Base-by-base conservation (phyloP, 2,113 vertebrate species). In the Galemys pyrenaicus region DNA sequence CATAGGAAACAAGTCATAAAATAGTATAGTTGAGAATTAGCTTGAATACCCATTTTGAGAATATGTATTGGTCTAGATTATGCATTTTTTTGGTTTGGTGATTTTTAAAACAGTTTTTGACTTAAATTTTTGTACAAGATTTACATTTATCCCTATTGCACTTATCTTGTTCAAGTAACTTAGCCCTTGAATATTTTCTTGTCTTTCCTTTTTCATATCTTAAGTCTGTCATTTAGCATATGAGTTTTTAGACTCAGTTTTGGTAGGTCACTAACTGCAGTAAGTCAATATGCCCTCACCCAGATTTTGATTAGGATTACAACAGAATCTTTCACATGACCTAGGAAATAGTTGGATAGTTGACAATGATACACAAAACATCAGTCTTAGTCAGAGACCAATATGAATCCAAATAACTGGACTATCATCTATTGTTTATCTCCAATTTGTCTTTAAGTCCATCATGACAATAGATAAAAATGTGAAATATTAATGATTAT, bases 401-500 rank as follows among this genome's bases (percentile, higher is more conserved):
- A 12, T 51, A 54, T 11, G 6, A 74, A 32, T 16, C 9, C 17
- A 58, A 79, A 44, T 26, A 71, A 58, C 15, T 37, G 1, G 32
- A 41, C 11, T 68, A 32, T 24, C 11, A 81, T 30, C 19, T 51
- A 39, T 9, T 62, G 5, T 3, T 51, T 73, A 44, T 70, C 58
- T 70, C 64, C 30, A 41, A 32, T 82, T 89, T 84, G 9, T 65
- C 22, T 37, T 41, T 85, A 70, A 81, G 9, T 13, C 12, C 37
- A 41, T 56, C 32, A 81, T 51, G 26, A 58, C 1, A 64, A 17
- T 49, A 64, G 5, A 9, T 62, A 75, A 79, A 89, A n/a, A 89
- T 92, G 46, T 68, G 37, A 86, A 96, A 89, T 90, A 87, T 81
- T 89, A 71, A 62, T 54, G 54, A 71, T 13, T 71, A 11, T 68